A percentile compares a stretch with the other conserved stretches of the same genome.
phyloP scores from a whole-genome alignment of 2,113 vertebrate genomes.

The Nesoenas mayeri region DNA sequence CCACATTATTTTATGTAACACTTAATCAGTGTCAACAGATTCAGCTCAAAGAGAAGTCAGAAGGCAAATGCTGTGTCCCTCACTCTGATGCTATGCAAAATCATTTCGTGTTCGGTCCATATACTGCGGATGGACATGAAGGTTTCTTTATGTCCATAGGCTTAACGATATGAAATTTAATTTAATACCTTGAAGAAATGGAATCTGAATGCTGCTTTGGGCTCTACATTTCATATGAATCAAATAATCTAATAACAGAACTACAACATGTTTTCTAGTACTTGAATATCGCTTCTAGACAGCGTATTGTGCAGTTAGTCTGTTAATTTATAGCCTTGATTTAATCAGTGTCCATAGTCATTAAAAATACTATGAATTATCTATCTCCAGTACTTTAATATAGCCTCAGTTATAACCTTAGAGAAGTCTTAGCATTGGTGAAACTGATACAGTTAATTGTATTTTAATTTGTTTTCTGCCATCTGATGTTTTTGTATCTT shows the following conservation, averaged over 20 bases:
- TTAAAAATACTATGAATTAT: background rate
- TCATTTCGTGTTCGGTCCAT: background rate
- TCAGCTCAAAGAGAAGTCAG: background rate
- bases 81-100: background rate
- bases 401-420: background rate
- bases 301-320: background rate
- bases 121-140: background rate
- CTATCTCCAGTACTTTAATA: background rate
- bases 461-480: background rate
- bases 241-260: background rate
- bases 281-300: background rate
- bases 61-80: background rate
- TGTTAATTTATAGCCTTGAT: background rate
- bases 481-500: background rate
- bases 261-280: background rate
- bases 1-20: background rate
- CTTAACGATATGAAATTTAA: background rate
- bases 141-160: background rate
- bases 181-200: background rate
- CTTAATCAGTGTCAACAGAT: background rate
- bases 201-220: background rate
- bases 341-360: background rate
- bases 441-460: background rate
- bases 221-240: background rate
- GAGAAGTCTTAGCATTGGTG: background rate